phyloP scores from a whole-genome alignment of 2,113 vertebrate species.

The Ochotona curzoniae region DNA sequence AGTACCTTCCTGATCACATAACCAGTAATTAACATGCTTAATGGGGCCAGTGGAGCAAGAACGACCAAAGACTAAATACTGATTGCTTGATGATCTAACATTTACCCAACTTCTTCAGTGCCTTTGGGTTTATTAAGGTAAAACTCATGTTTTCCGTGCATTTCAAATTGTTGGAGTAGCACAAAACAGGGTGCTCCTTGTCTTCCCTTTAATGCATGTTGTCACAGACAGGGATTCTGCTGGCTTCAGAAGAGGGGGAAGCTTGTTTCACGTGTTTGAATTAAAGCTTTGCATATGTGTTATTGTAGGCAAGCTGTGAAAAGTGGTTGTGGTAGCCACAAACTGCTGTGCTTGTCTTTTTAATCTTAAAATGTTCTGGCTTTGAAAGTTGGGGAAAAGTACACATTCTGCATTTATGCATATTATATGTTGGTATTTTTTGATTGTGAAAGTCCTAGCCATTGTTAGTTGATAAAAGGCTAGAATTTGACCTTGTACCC shows the following conservation, averaged over 20 bases:
- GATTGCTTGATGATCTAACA: not conserved
- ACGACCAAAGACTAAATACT: not conserved
- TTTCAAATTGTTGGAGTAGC: not conserved
- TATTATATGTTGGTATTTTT: constrained; percentile 25
- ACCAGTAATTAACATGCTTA: constrained; percentile 28
- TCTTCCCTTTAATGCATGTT: not conserved
- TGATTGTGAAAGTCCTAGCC: not conserved
- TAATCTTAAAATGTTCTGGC: not conserved
- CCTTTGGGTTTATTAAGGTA: constrained; percentile 35
- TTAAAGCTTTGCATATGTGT: too few relatives aligned
- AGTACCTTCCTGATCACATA: constrained; percentile 26
- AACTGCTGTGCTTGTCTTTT: not conserved
- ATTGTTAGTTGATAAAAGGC: constrained; percentile 16
- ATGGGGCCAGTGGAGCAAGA: not conserved
- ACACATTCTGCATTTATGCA: not conserved
- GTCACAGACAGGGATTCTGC: not conserved
- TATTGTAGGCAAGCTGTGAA: too few relatives aligned
- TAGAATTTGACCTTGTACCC: constrained; percentile 42
- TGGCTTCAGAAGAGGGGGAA: constrained; percentile 5
- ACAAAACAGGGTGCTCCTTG: not conserved
- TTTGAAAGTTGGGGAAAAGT: constrained; percentile 2
- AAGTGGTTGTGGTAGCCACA: not conserved
- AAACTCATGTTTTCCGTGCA: not conserved
- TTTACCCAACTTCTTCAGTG: constrained; percentile 42
- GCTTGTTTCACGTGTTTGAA: not conserved